Conservation (phyloP, 2,888 invertebrate species). For the Drosophila incognita region DNA sequence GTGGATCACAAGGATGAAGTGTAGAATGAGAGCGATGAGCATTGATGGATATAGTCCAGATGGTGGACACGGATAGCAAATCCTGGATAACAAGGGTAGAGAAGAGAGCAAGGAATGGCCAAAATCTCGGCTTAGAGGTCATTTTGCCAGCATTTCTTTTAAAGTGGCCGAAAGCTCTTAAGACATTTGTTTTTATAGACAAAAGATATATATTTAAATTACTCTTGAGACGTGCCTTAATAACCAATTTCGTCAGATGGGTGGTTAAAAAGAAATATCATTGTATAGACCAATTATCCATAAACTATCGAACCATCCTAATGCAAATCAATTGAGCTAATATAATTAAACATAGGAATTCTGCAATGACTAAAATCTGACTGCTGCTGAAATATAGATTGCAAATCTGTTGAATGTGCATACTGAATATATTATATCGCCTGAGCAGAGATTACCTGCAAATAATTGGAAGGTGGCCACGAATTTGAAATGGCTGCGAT, state of each 20-base stretch:
- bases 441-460: background rate
- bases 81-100: conserved; percentile 4
- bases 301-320: conserved; percentile 19
- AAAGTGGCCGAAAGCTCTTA: conserved; percentile 4
- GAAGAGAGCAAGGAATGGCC: conserved; percentile 16
- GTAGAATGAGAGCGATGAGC: background rate
- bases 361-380: background rate
- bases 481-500: conserved; percentile 1
- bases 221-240: background rate
- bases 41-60: background rate
- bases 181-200: conserved; percentile 34
- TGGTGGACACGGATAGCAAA: background rate
- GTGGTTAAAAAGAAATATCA: background rate
- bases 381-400: background rate
- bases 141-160: conserved; percentile 21
- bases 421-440: background rate
- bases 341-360: conserved; percentile 16
- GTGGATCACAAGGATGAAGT: background rate
- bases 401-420: background rate
- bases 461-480: background rate
- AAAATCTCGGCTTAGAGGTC: conserved; percentile 16
- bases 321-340: conserved; percentile 29
- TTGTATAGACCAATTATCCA: conserved; percentile 1
- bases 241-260: conserved; percentile 6
- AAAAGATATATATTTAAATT: conserved; percentile 6